A percentile compares a stretch with the other conserved stretches of the same genome.
Conservation (phyloP, 2,888 invertebrate genomes). For the Agonopterix subpropinquella region DNA sequence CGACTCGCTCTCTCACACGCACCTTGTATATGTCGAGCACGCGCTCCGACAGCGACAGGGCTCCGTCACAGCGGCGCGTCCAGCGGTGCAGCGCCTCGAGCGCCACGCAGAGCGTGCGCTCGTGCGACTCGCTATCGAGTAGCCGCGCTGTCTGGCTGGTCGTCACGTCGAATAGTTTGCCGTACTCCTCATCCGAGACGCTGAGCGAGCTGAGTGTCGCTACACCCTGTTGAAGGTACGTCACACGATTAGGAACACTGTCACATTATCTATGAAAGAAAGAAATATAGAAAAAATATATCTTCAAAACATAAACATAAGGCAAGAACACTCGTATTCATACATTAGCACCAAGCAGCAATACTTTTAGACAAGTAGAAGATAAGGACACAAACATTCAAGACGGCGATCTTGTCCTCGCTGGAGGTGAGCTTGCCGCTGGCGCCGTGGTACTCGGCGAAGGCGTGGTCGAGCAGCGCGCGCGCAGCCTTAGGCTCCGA, state of each 20-base stretch:
- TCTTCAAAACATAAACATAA: too few species aligned
- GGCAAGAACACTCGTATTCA: too few species aligned
- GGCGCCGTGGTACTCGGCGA: slow-evolving; percentile 89
- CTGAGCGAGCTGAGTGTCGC: slow-evolving; percentile 71
- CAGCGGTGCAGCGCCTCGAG: slow-evolving; percentile 88
- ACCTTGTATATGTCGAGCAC: slow-evolving; percentile 36
- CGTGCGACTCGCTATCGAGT: slow-evolving; percentile 92
- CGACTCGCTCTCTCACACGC: slow-evolving; percentile 86
- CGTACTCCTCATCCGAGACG: slow-evolving; percentile 74
- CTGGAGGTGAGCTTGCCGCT: slow-evolving; percentile 93
- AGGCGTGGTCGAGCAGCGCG: slow-evolving; percentile 80
- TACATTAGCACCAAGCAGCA: too few species aligned
- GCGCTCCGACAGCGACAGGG: slow-evolving; percentile 69
- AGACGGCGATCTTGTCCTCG: slow-evolving; percentile 90
- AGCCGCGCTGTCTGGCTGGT: slow-evolving; percentile 83
- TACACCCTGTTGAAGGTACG: slow-evolving; percentile 32
- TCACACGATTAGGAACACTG: too few species aligned
- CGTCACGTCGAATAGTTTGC: slow-evolving; percentile 74
- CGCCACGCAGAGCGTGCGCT: slow-evolving; percentile 89
- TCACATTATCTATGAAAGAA: neutral
- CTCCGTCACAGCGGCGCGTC: slow-evolving; percentile 69
- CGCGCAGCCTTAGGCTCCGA: slow-evolving; percentile 82
- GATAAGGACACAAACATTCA: slow-evolving; percentile 72
- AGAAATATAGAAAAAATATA: too few species aligned
- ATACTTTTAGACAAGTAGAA: too few species aligned